Evolutionary conservation across 2,113 vertebrate genomes (phyloP).

Genomic region (Tympanuchus pallidicinctus): DNA sequence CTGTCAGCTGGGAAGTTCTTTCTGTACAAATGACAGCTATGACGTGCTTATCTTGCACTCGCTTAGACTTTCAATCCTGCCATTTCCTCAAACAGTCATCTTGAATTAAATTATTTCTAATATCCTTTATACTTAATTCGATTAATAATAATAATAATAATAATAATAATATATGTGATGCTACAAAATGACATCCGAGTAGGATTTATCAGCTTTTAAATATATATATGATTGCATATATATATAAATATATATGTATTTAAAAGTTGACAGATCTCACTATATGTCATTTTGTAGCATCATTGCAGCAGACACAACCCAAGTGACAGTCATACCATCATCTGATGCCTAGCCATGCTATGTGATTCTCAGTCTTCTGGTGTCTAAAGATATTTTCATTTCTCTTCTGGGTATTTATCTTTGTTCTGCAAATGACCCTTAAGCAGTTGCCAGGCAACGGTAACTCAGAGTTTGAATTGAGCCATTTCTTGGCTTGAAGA

Average conservation of each 20-base stretch:
- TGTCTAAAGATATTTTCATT: neutral
- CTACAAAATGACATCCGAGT: too few species aligned
- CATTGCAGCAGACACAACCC: neutral
- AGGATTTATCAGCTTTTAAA: too few species aligned
- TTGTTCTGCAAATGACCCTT: neutral
- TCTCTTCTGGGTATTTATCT: neutral
- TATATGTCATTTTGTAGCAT: neutral
- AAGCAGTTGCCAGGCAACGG: neutral
- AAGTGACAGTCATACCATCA: too few species aligned
- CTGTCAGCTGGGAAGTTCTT: neutral
- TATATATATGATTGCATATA: too few species aligned
- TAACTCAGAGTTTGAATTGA: neutral
- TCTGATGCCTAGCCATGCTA: too few species aligned
- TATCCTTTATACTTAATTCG: neutral
- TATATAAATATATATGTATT: neutral
- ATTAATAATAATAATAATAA: neutral
- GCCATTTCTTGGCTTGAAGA: neutral
- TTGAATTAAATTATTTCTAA: neutral
- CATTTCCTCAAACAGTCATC: neutral
- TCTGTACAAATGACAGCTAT: neutral
- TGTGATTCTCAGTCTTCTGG: neutral
- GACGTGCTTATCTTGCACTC: neutral
- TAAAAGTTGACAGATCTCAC: neutral
- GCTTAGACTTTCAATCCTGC: neutral
- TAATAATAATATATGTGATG: neutral